phyloP scores from a whole-genome alignment of 2,113 vertebrate genomes.

The Pseudois nayaur region DNA sequence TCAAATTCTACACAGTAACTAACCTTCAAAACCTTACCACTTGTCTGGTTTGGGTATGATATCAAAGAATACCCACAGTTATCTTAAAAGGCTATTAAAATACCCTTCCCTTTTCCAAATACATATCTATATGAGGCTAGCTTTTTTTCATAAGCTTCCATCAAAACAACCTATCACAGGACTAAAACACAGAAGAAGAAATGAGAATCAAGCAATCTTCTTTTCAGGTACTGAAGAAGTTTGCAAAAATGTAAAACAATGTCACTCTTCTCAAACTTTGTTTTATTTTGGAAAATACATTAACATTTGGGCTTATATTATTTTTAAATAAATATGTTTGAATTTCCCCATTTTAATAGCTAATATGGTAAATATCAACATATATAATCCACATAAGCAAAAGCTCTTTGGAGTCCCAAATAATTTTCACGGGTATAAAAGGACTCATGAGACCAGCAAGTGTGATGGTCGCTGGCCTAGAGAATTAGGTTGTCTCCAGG shows the following conservation, averaged over 20 bases:
- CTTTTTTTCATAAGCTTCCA: not conserved
- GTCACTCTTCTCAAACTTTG: not conserved
- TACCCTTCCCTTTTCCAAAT: not conserved
- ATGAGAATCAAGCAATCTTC: not conserved
- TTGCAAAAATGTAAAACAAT: not conserved
- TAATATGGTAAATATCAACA: slow-evolving; percentile 8
- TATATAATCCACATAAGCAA: not conserved
- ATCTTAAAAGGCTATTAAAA: slow-evolving; percentile 7
- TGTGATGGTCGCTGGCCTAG: not conserved
- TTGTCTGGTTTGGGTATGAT: not conserved
- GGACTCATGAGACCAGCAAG: not conserved
- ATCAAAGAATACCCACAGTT: slow-evolving; percentile 9
- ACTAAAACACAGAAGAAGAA: not conserved
- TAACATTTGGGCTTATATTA: not conserved
- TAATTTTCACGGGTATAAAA: not conserved
- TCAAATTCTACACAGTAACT: not conserved
- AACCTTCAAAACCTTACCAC: not conserved
- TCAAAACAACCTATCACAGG: not conserved
- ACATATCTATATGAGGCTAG: not conserved
- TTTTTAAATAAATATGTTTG: not conserved
- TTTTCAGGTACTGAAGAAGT: not conserved
- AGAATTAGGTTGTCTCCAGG: not conserved
- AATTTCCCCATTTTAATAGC: not conserved
- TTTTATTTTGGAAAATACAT: not conserved
- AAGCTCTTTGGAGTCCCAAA: not conserved